Conservation (phyloP, 2,113 vertebrate genomes). For the Calidris pygmaea region DNA sequence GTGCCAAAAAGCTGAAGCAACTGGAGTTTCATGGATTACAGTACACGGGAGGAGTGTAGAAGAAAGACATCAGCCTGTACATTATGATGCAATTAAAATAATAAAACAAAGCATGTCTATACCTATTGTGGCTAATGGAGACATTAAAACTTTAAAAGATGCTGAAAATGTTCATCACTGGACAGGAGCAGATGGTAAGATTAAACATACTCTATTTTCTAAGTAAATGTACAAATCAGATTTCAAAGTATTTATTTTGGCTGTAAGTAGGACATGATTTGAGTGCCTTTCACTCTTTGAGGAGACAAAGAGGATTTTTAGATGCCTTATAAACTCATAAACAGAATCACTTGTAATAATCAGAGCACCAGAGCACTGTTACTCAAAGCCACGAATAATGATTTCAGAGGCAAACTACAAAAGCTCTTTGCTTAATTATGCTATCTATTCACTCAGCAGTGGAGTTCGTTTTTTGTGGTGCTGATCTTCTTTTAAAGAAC, state of each 20-base stretch:
- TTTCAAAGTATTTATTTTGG: background rate
- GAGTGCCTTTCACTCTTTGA: background rate
- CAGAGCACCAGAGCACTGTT: background rate
- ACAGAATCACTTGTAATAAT: background rate
- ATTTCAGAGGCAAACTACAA: background rate
- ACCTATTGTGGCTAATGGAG: slow-evolving; percentile 93
- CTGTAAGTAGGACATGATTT: background rate
- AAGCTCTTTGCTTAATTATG: slow-evolving; percentile 14
- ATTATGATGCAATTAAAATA: slow-evolving; percentile 91
- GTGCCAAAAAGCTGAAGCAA: slow-evolving; percentile 91
- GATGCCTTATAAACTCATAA: background rate
- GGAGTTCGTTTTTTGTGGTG: background rate
- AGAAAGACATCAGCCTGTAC: slow-evolving; percentile 94
- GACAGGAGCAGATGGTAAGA: slow-evolving; percentile 90
- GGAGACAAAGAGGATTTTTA: background rate
- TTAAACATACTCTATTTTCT: background rate
- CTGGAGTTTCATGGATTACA: slow-evolving; percentile 94
- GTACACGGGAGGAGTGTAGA: slow-evolving; percentile 90
- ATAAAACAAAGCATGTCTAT: slow-evolving; percentile 90
- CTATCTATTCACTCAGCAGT: background rate
- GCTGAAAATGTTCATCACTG: slow-evolving; percentile 81
- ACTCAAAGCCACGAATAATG: slow-evolving; percentile 1
- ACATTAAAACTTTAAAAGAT: slow-evolving; percentile 88
- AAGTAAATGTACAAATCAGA: background rate
- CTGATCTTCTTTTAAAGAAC: background rate